Percentiles rank a stretch among this genome's conserved stretches.
Conservation (phyloP, 2,888 invertebrate species). For the Allolobophora icterica region DNA sequence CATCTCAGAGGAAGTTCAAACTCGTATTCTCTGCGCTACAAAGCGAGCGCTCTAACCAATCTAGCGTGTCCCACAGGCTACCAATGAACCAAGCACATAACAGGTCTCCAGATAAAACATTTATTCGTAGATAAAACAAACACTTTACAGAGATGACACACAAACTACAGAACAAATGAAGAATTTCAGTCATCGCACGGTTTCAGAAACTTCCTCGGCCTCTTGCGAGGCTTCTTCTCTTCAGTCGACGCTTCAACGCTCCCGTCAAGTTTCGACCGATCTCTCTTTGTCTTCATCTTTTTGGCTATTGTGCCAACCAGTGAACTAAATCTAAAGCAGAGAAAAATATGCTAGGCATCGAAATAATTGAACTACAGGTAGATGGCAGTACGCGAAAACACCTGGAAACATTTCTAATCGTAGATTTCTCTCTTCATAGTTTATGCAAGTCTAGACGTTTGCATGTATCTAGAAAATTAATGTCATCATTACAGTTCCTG, state of each 20-base stretch:
- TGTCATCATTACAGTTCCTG: no score
- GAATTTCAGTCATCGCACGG: conserved; percentile 26
- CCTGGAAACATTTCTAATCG: no score
- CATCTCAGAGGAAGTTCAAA: no score
- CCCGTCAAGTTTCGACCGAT: background rate
- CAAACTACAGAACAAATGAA: background rate
- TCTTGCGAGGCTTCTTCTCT: background rate
- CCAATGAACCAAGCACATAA: background rate
- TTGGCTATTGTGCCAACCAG: background rate
- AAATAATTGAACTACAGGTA: no score
- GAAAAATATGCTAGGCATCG: background rate
- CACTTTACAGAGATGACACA: background rate
- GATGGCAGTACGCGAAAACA: no score
- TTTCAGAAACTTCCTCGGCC: background rate
- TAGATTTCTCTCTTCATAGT: no score
- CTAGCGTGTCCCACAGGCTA: no score
- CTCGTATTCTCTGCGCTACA: no score
- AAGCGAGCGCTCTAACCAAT: no score
- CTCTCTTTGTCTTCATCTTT: background rate
- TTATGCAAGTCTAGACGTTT: no score
- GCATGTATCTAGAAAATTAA: no score
- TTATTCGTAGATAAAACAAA: background rate
- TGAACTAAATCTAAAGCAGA: background rate
- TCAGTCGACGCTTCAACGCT: background rate
- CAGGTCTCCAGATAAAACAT: background rate